Evolutionary conservation across 1,140 invertebrate species (phyloP), one percentile per base, ranked within the genome.

Genomic region (Goniozus legneri): DNA sequence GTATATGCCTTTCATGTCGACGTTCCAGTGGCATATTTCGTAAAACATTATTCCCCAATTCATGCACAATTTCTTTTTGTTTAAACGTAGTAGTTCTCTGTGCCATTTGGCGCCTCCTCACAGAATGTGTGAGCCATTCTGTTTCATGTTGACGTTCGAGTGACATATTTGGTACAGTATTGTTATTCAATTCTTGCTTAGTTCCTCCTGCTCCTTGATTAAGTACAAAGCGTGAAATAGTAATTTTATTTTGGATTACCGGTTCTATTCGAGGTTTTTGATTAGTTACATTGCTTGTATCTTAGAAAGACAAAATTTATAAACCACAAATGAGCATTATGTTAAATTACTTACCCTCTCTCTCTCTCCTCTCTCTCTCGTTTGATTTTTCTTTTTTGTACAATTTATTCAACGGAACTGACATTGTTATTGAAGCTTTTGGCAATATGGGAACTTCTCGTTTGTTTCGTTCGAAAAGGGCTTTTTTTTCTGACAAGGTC

Each of bases 381-480:
- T 48, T 32, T 19, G 43, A 24, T 38, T 62, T 60, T 7, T 71
- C 61, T 12, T 58, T 61, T 14, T 58, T 59, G 1, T 58, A 50
- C 2, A 74, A 40, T 22, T 76, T 71, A 37, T 71, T 79, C 1
- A 73, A 77, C 12, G 83, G 80, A 45, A 83, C 79, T 30, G 83
- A 79, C 54, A 80, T 79, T 2, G 80, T 82, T 57, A 88, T 82
- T n/a, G 85, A 80, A 24, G 83, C 84, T 67, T 87, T 88, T 0
- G 86, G 86, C 10, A n/a, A 88, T 60, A 21, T 86, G 1, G 82
- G 80, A 8, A 79, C 77, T 2, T 62, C 62, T 3, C 67, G 82
- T 57, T 84, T 85, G 54, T 87, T 87, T 44, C 80, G 83, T 60
- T 91, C 88, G 65, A 91, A 91, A 0, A 91, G 67, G 8, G 85